Conservation (phyloP, 2,113 vertebrate species). For the Ammodytes dubius region DNA sequence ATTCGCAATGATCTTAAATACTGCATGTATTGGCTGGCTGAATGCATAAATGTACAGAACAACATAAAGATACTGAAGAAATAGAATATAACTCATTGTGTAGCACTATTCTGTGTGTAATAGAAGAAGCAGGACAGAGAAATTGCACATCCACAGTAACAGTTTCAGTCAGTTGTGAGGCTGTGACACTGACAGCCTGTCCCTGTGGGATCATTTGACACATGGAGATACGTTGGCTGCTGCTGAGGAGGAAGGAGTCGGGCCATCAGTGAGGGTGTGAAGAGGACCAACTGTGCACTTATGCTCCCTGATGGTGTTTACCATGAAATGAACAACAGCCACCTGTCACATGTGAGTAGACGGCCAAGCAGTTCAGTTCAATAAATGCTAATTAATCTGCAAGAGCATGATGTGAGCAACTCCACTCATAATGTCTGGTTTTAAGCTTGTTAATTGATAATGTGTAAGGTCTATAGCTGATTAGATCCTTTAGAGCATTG, state of each 20-base stretch:
- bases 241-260: slow-evolving; percentile 1
- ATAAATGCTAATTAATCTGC: not conserved
- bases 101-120: not conserved
- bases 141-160: slow-evolving; percentile 8
- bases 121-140: not conserved
- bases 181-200: slow-evolving; percentile 52
- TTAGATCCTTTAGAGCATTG: not conserved
- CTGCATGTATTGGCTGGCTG: not conserved
- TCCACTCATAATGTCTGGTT: not conserved
- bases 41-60: not conserved
- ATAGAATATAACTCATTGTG: not conserved
- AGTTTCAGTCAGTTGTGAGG: slow-evolving; percentile 18
- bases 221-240: slow-evolving; percentile 41
- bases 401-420: not conserved
- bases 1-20: not conserved
- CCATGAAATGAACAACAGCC: slow-evolving; percentile 34
- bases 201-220: slow-evolving; percentile 40
- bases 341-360: slow-evolving; percentile 50
- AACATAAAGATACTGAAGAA: not conserved
- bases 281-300: slow-evolving; percentile 71
- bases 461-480: not conserved
- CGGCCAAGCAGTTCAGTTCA: not conserved
- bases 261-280: slow-evolving; percentile 56
- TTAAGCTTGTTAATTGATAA: not conserved
- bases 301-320: slow-evolving; percentile 72